A percentile compares a stretch with the other conserved stretches of the same genome.
Conservation (phyloP, 2,888 invertebrate genomes). For the Tillus elongatus region DNA sequence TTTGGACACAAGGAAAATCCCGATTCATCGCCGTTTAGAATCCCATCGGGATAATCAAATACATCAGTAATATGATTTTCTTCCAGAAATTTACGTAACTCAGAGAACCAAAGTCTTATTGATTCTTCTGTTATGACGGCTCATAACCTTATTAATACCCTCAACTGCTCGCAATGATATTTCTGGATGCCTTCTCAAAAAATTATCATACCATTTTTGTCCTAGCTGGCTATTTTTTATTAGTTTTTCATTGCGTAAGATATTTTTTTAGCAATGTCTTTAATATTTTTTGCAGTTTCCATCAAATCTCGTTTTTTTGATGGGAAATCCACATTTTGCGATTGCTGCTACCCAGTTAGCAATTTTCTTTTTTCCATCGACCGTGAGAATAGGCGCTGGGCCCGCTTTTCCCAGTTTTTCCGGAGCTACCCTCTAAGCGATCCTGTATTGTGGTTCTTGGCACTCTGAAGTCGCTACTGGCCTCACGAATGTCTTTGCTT, state of each 20-base stretch:
- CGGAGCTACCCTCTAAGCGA: constrained; percentile 14
- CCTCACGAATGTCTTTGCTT: no score
- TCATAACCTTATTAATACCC: constrained; percentile 24
- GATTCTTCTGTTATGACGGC: constrained; percentile 26
- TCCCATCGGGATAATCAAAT: constrained; percentile 22
- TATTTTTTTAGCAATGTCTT: constrained; percentile 12
- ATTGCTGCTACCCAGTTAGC: constrained; percentile 7
- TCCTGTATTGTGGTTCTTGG: constrained; percentile 15
- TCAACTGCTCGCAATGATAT: constrained; percentile 25
- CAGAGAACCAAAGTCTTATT: constrained; percentile 29
- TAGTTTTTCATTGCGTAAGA: constrained; percentile 6
- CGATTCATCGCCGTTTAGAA: constrained; percentile 32
- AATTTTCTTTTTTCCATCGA: constrained; percentile 23
- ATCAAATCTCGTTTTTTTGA: not conserved
- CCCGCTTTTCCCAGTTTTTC: constrained; percentile 23
- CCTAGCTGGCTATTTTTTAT: constrained; percentile 17
- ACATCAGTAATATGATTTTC: constrained; percentile 22
- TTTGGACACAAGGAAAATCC: constrained; percentile 29
- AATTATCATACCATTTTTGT: constrained; percentile 26
- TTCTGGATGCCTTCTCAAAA: constrained; percentile 20
- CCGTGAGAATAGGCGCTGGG: constrained; percentile 21
- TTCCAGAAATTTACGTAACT: constrained; percentile 23
- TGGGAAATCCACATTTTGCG: not conserved
- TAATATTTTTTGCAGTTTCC: constrained; percentile 6
- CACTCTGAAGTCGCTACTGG: no score